Percentiles rank a stretch among this genome's conserved stretches.
Evolutionary conservation across 2,888 invertebrate species (phyloP).

Genomic region (Eupithecia subfuscata): DNA sequence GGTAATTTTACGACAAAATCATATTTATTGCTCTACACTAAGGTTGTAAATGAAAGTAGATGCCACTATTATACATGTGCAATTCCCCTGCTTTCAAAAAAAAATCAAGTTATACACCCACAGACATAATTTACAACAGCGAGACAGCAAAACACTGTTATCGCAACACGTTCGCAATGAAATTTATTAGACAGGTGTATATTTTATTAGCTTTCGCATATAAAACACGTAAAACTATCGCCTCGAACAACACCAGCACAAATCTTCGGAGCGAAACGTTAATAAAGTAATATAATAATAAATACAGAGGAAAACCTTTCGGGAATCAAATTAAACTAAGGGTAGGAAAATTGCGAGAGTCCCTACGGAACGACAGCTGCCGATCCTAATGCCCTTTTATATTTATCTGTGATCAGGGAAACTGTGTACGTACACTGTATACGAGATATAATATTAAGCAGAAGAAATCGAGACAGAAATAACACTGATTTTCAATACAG

Average conservation of each 20-base stretch:
- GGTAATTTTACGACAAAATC: background rate
- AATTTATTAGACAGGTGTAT: slow-evolving; percentile 71
- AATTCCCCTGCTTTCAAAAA: slow-evolving; percentile 29
- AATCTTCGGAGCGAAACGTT: slow-evolving; percentile 77
- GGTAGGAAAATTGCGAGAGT: slow-evolving; percentile 81
- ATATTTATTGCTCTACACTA: background rate
- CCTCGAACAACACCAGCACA: slow-evolving; percentile 55
- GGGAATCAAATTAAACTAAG: slow-evolving; percentile 81
- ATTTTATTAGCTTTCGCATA: slow-evolving; percentile 68
- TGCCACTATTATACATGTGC: background rate
- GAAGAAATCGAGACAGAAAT: slow-evolving; percentile 38
- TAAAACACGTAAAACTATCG: slow-evolving; percentile 70
- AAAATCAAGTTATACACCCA: slow-evolving; percentile 55
- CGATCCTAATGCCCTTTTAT: slow-evolving; percentile 76
- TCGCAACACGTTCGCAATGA: slow-evolving; percentile 58
- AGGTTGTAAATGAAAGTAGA: background rate
- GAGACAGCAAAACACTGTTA: slow-evolving; percentile 57
- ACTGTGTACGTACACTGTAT: slow-evolving; percentile 56
- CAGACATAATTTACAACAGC: slow-evolving; percentile 58
- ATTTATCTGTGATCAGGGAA: slow-evolving; percentile 79
- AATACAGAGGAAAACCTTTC: slow-evolving; percentile 79
- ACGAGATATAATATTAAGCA: slow-evolving; percentile 51
- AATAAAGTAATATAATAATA: slow-evolving; percentile 82
- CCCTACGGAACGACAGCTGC: slow-evolving; percentile 82
- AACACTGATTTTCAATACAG: slow-evolving; percentile 47